These are phyloP conservation scores for Cassiopea xamachana DNA, from an alignment of 30 jellyfish, hydroid and myxozoan species.

Conservation along the genomic window DNA sequence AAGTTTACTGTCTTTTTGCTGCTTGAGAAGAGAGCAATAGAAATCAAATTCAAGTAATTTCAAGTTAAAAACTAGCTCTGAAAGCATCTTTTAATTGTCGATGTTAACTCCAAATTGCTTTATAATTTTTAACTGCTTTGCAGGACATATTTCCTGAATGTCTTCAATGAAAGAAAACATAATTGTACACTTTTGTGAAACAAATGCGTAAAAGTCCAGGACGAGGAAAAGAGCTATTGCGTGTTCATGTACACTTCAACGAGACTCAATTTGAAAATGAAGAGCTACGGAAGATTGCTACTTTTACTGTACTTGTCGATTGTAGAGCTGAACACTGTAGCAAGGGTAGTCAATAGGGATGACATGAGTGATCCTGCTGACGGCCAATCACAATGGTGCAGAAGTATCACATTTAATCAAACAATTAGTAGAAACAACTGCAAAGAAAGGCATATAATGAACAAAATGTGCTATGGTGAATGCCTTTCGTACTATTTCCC, in stretches of 20 bases:
- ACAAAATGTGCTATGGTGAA: slow-evolving; percentile 49
- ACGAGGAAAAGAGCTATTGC: neutral
- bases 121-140: too few relatives aligned
- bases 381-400: slow-evolving; percentile 15
- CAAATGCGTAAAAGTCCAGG: neutral
- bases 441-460: slow-evolving; percentile 4
- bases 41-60: too few relatives aligned
- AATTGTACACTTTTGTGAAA: neutral
- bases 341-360: neutral
- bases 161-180: too few relatives aligned
- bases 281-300: neutral
- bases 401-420: slow-evolving; percentile 11
- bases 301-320: neutral
- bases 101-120: too few relatives aligned
- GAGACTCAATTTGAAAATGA: neutral
- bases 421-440: slow-evolving; percentile 22
- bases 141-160: too few relatives aligned
- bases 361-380: neutral
- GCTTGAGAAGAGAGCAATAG: too few relatives aligned
- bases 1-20: too few relatives aligned
- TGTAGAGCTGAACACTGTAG: neutral
- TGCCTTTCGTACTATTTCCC: slow-evolving; percentile 41
- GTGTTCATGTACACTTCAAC: neutral
- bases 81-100: too few relatives aligned
- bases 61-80: too few relatives aligned